Conservation (phyloP, 1,140 invertebrate genomes). For the Lordiphosa clarofinis region DNA sequence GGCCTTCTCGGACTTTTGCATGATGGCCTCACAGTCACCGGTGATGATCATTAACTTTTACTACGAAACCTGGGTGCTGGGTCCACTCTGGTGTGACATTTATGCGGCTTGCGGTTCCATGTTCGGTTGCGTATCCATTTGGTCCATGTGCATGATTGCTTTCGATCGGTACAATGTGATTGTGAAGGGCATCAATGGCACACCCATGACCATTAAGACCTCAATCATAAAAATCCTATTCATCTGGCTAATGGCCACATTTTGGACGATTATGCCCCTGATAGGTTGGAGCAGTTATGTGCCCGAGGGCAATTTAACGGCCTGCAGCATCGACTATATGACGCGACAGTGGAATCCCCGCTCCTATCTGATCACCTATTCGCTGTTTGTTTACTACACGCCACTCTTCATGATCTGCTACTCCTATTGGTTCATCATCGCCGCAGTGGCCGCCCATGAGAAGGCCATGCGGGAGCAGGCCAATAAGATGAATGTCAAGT, state of each 20-base stretch:
- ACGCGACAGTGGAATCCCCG: slow-evolving; percentile 83
- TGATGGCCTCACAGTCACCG: slow-evolving; percentile 92
- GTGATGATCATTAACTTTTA: slow-evolving; percentile 93
- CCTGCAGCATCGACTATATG: slow-evolving; percentile 92
- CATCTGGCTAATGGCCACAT: slow-evolving; percentile 85
- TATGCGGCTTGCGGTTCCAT: slow-evolving; percentile 90
- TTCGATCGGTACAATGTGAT: slow-evolving; percentile 94
- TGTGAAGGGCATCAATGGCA: slow-evolving; percentile 86
- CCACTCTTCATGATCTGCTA: slow-evolving; percentile 88
- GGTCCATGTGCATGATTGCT: slow-evolving; percentile 92
- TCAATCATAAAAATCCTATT: slow-evolving; percentile 85
- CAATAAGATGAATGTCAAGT: slow-evolving; percentile 92
- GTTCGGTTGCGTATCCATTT: slow-evolving; percentile 91
- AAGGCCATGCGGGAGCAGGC: slow-evolving; percentile 90
- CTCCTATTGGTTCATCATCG: slow-evolving; percentile 89
- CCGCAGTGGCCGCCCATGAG: slow-evolving; percentile 89
- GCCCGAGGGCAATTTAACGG: slow-evolving; percentile 91
- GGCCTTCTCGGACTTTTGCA: slow-evolving; percentile 86
- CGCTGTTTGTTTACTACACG: slow-evolving; percentile 85
- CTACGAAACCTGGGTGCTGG: slow-evolving; percentile 91
- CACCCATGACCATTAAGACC: slow-evolving; percentile 85
- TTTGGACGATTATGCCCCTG: slow-evolving; percentile 86
- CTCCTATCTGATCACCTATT: slow-evolving; percentile 86
- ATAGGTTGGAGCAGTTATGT: slow-evolving; percentile 88
- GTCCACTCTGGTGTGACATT: slow-evolving; percentile 89